phyloP scores from a whole-genome alignment of 2,888 invertebrate genomes.

The Agriotes lineatus region DNA sequence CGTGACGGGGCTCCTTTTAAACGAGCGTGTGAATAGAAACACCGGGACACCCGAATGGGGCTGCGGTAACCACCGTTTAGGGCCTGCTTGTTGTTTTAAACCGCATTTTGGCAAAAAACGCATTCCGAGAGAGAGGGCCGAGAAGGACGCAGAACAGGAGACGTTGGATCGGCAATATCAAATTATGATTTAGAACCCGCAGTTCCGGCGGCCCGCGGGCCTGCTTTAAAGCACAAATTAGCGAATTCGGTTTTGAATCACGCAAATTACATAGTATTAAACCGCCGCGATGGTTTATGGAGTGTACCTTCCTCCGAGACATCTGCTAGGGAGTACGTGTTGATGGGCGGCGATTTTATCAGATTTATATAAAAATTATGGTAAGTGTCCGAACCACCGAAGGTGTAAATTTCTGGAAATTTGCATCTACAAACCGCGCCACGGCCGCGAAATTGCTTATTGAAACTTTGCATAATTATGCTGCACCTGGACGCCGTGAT shows the following conservation, averaged over 20 bases:
- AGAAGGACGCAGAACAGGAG: slow-evolving; percentile 7
- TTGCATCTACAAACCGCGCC: slow-evolving; percentile 14
- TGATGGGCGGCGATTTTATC: slow-evolving; percentile 33
- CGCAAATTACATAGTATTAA: slow-evolving; percentile 48
- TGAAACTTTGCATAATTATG: slow-evolving; percentile 17
- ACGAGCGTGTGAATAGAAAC: slow-evolving; percentile 56
- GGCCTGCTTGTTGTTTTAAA: slow-evolving; percentile 20
- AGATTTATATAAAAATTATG: slow-evolving; percentile 39
- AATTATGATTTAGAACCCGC: slow-evolving; percentile 51
- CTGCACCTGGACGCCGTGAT: background rate
- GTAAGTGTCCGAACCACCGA: slow-evolving; percentile 5
- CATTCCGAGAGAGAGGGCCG: background rate
- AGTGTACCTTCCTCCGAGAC: slow-evolving; percentile 27
- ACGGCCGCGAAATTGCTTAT: background rate
- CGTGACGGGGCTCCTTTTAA: slow-evolving; percentile 50
- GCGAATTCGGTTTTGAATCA: slow-evolving; percentile 47
- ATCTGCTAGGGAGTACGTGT: slow-evolving; percentile 22
- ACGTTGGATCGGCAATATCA: slow-evolving; percentile 31
- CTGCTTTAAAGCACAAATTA: slow-evolving; percentile 47
- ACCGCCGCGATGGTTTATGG: slow-evolving; percentile 33
- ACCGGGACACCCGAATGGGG: slow-evolving; percentile 46
- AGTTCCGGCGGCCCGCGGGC: slow-evolving; percentile 49
- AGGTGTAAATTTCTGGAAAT: slow-evolving; percentile 6
- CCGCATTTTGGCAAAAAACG: slow-evolving; percentile 27
- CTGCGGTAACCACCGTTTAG: slow-evolving; percentile 15